Percentiles rank a stretch among this genome's conserved stretches.
Evolutionary conservation across 2,888 invertebrate species (phyloP).

Genomic region (Ctena decussata): DNA sequence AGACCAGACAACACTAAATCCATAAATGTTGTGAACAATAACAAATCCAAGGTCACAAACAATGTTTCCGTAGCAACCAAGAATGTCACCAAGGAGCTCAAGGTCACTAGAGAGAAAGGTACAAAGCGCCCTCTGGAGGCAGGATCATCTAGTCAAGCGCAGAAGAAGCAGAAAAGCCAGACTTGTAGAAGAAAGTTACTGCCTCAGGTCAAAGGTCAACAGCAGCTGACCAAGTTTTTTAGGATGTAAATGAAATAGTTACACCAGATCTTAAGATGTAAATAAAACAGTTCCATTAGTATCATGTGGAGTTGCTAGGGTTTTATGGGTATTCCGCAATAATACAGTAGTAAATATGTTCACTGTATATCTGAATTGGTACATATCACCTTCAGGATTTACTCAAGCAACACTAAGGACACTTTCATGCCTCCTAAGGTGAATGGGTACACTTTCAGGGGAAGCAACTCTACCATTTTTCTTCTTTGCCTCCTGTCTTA

Average conservation of each 20-base stretch:
- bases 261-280: no score
- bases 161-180: conserved; percentile 65
- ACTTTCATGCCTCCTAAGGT: no score
- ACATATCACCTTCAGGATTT: no score
- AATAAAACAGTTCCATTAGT: no score
- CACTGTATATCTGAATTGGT: no score
- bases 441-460: no score
- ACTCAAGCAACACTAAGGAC: no score
- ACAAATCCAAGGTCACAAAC: background rate
- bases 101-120: conserved; percentile 30
- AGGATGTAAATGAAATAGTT: conserved; percentile 68
- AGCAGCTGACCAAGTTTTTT: conserved; percentile 73
- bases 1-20: background rate
- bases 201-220: conserved; percentile 80
- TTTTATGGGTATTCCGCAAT: no score
- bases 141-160: conserved; percentile 53
- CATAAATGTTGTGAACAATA: background rate
- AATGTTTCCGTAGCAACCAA: background rate
- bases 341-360: no score
- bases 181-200: conserved; percentile 71
- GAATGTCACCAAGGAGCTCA: background rate
- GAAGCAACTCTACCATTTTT: no score
- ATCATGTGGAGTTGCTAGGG: no score
- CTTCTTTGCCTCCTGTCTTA: no score
- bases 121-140: conserved; percentile 48